Base-by-base conservation (phyloP, 2,797 vertebrate species). In the Sebastes nivosus region DNA sequence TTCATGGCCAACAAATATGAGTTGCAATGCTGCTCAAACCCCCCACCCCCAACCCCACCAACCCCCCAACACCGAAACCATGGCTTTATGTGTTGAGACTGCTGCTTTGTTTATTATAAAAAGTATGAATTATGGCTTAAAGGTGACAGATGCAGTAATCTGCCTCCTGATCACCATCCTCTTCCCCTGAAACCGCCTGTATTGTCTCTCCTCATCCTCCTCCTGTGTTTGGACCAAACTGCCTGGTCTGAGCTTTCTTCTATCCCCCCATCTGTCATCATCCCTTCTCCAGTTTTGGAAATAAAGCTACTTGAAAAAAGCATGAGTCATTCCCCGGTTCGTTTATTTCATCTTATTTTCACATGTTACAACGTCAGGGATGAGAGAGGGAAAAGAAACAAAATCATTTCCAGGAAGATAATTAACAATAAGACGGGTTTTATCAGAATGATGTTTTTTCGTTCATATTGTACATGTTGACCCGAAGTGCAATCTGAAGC, bases 301-400 rank as follows among this genome's bases (percentile, higher is more conserved):
- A 96, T 96, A 96, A 96, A 96, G 92, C 91, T 81, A 89, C 83
- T 91, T 90, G 87, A 91, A 91, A 91, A 93, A 92, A 85, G 80
- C 82, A 89, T 65, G 73, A 87, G 57, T 88, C 79, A 55, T 72
- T 87, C 38, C 71, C 74, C 13, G 20, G 18, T 88, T 81, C 4
- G 0, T 82, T 85, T 75, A 46, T 93, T 89, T 89, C 30, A 70
- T 80, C 32, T 65, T 42, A 38, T 69, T 83, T 83, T 67, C 65
- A 79, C 38, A 66, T 60, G 30, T 77, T 61, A 60, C n/a, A 73
- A 63, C 59, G 60, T 81, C 34, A 68, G 27, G 32, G 36, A 66
- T 9, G 18, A 30, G 29, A 32, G 27, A 0, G 34, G 34, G 16
- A 18, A 50, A 20, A 7, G 12, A 20, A 9, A 24, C 67, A 34